These are phyloP conservation scores for Palythoa grandis DNA, from an alignment of 92 coral and sea anemone species.

Conservation along the genomic window DNA sequence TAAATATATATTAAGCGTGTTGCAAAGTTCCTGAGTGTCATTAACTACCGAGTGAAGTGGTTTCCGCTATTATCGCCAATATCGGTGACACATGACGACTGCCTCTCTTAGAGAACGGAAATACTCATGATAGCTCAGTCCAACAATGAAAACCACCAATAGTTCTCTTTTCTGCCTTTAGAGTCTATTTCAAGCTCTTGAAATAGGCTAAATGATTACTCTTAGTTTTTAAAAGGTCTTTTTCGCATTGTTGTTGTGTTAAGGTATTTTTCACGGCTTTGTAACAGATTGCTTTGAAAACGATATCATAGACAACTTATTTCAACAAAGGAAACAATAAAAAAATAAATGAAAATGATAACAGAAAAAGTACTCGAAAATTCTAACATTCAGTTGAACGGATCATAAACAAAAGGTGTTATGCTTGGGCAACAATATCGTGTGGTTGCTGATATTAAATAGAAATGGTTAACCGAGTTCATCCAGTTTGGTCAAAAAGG, in stretches of 20 bases:
- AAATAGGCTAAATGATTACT: neutral
- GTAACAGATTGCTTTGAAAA: neutral
- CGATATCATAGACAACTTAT: conserved; percentile 13
- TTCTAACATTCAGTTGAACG: neutral
- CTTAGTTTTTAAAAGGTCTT: neutral
- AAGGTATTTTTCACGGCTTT: neutral
- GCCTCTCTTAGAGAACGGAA: conserved; percentile 11
- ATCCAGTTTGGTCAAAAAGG: neutral
- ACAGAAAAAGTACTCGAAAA: neutral
- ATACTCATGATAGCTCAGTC: neutral
- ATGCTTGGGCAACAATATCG: neutral
- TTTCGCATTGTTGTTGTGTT: neutral
- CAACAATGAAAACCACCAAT: conserved; percentile 11
- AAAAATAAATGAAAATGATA: neutral
- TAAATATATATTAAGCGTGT: neutral
- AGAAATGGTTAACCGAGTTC: neutral
- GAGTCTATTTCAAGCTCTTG: neutral
- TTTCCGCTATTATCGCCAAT: conserved; percentile 24
- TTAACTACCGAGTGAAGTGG: neutral
- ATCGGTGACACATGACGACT: conserved; percentile 32
- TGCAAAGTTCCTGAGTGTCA: neutral
- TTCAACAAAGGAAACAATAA: neutral
- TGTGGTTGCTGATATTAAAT: neutral
- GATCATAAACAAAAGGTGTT: neutral
- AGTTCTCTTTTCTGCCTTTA: neutral